Evolutionary conservation across 1,140 invertebrate genomes (phyloP).

Genomic region (Danaus melanippus): DNA sequence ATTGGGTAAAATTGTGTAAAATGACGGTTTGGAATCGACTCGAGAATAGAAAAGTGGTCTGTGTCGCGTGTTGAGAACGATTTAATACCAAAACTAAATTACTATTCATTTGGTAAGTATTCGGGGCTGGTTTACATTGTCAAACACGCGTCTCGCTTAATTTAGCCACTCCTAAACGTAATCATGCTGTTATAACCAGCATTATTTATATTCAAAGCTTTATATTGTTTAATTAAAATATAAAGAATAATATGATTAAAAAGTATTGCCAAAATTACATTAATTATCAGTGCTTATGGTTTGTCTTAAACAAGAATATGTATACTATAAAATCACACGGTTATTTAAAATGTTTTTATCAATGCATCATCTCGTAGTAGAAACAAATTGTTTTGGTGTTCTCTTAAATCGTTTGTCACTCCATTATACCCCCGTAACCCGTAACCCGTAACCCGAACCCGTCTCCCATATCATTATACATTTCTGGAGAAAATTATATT

Average conservation of each 20-base stretch:
- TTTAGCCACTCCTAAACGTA: slow-evolving; percentile 37
- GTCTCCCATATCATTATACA: slow-evolving; percentile 52
- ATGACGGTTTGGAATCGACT: slow-evolving; percentile 64
- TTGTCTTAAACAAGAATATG: too few species aligned
- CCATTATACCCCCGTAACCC: slow-evolving; percentile 56
- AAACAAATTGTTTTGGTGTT: slow-evolving; percentile 25
- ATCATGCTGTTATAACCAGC: slow-evolving; percentile 4
- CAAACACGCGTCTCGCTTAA: slow-evolving; percentile 56
- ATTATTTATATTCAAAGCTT: slow-evolving; percentile 1
- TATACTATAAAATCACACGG: too few species aligned
- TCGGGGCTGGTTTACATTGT: slow-evolving; percentile 55
- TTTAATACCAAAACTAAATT: slow-evolving; percentile 70
- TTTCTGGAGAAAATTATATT: slow-evolving; percentile 54
- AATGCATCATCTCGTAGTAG: too few species aligned
- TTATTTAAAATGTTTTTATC: too few species aligned
- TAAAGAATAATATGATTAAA: too few species aligned
- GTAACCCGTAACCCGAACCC: slow-evolving; percentile 42
- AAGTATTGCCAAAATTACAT: too few species aligned
- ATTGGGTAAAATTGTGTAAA: slow-evolving; percentile 72
- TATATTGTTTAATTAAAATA: too few species aligned
- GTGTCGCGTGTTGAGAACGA: slow-evolving; percentile 69
- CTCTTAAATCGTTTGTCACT: slow-evolving; percentile 62
- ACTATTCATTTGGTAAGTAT: slow-evolving; percentile 70
- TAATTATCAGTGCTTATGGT: too few species aligned
- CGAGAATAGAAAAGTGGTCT: slow-evolving; percentile 68